A percentile compares a stretch with the other conserved stretches of the same genome.
These are phyloP conservation scores for Oscarella lobularis DNA, from an alignment of 37 sponge, comb jelly and placozoan genomes.

Conservation along the genomic window DNA sequence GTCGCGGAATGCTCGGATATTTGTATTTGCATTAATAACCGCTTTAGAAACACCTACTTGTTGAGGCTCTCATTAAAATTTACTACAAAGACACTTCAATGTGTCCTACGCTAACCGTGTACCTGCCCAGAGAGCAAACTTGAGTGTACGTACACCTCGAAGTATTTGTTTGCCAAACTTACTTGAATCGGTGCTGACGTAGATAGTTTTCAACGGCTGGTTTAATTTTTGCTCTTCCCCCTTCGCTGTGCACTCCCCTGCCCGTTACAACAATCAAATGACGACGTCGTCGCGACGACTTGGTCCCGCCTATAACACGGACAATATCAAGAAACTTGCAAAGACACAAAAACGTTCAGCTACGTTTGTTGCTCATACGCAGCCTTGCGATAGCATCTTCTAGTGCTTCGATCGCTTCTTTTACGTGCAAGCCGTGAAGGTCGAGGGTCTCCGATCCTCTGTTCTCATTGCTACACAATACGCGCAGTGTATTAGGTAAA, in stretches of 20 bases:
- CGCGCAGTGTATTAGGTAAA: no score
- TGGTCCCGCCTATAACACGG: neutral
- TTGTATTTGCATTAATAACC: no score
- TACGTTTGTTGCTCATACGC: neutral
- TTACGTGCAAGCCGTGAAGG: constrained; percentile 63
- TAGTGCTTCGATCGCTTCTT: constrained; percentile 52
- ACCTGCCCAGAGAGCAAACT: no score
- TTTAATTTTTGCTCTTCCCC: constrained; percentile 34
- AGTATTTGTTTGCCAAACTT: no score
- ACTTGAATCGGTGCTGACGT: neutral
- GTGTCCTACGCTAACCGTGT: no score
- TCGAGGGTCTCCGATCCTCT: constrained; percentile 41
- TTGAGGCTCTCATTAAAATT: no score
- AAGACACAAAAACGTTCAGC: neutral
- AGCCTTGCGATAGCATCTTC: constrained; percentile 5
- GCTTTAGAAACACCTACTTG: no score
- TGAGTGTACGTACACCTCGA: no score
- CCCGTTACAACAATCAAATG: constrained; percentile 56
- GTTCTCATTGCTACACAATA: no score
- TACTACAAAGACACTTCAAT: no score
- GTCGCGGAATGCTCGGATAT: no score
- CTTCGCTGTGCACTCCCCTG: constrained; percentile 52
- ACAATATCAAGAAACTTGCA: neutral
- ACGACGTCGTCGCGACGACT: neutral
- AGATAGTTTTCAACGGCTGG: constrained; percentile 54